Evolutionary conservation across 2,797 vertebrate species (phyloP), one percentile per base, ranked within the genome.

Genomic region (Chrysolophus pictus): DNA sequence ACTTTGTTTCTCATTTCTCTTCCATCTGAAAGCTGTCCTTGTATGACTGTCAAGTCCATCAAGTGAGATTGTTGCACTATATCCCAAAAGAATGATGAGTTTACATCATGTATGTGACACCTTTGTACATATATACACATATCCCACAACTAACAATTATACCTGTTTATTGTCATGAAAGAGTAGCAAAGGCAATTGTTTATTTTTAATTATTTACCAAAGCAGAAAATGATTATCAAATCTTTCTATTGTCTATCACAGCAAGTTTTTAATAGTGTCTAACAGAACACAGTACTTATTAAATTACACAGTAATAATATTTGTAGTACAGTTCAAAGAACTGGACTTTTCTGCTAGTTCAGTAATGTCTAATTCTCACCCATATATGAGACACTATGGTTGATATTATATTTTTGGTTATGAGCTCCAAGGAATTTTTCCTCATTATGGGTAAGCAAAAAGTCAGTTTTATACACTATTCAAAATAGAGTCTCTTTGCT

Each of bases 141-240:
- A 31, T 33, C 35, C 39, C 62, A 5, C 3, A 59, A 13, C 1
- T 60, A 18, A 47, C 14, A 0, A 2, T 15, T 41, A 11, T 14
- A 21, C 29, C 33, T 63, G 24, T 62, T 12, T 31, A 4, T 3
- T n/a, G 14, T n/a, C 63, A 72, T 63, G 19, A 21, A 62, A 79
- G 44, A 8, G 1, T 1, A 6, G 60, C 7, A 62, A 4, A 56
- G 8, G 7, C 28, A 72, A 39, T 88, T 58, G 16, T 5, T 2
- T 84, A 13, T 80, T 78, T 55, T 64, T 53, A 42, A 26, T 72
- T 80, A 16, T 26, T 37, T 44, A 37, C 19, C 47, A 58, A 68
- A 78, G 3, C 4, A 23, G 17, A 12, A 80, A 68, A 33, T 63
- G 67, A 55, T 86, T 69, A 76, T 7, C 15, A 22, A 33, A n/a